These are phyloP conservation scores for Epinephelus coioides DNA, from an alignment of 2,797 vertebrate species.

Conservation along the genomic window DNA sequence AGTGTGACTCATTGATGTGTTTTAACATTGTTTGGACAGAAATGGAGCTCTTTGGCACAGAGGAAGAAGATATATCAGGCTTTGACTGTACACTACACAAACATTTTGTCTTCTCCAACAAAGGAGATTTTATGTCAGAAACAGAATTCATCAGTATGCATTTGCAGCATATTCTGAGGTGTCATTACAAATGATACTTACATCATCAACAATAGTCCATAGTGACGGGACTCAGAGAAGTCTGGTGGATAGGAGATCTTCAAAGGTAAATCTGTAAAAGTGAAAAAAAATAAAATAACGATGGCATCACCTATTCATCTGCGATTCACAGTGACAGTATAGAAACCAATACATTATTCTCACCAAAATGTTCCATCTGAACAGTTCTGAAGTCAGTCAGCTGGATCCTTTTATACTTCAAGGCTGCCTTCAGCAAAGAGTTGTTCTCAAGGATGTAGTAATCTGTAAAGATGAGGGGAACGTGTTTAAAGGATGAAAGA, in stretches of 20 bases:
- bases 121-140: not conserved
- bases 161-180: not conserved
- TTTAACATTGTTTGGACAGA: not conserved
- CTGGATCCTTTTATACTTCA: constrained; percentile 84
- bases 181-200: constrained; percentile 64
- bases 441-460: constrained; percentile 87
- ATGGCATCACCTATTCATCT: not conserved
- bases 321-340: not conserved
- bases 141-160: not conserved
- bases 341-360: constrained; percentile 24
- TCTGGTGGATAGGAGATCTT: constrained; percentile 86
- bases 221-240: constrained; percentile 86
- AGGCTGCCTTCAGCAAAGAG: constrained; percentile 79
- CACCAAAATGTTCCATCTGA: constrained; percentile 85
- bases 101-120: not conserved
- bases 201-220: constrained; percentile 85
- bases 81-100: not conserved
- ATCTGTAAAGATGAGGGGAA: constrained; percentile 70
- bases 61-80: not conserved
- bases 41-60: not conserved
- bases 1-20: not conserved
- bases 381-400: constrained; percentile 78
- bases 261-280: constrained; percentile 82
- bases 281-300: not conserved
- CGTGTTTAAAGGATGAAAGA: constrained; percentile 24